phyloP scores from a whole-genome alignment of 2,113 vertebrate species.

The Oncorhynchus nerka region DNA sequence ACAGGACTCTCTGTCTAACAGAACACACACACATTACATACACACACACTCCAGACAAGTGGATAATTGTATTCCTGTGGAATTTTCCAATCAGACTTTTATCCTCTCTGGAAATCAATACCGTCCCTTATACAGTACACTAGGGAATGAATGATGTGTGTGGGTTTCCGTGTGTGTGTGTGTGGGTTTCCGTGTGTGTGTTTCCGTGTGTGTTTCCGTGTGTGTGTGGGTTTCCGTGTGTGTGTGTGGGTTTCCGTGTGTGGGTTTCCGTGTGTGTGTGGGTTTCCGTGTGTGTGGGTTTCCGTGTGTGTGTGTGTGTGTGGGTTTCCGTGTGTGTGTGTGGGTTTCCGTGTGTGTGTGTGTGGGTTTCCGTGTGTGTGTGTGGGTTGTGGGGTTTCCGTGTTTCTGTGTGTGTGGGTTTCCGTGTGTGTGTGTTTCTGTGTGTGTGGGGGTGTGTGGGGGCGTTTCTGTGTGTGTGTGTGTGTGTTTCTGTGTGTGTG shows the following conservation, averaged over 20 bases:
- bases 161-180: constrained; percentile 1
- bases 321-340: neutral
- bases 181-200: constrained; percentile 5
- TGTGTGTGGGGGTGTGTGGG: too few species aligned
- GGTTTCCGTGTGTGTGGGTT: neutral
- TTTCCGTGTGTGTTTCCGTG: too few species aligned
- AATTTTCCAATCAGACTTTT: constrained; percentile 58
- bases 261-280: neutral
- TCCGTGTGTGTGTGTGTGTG: constrained; percentile 2
- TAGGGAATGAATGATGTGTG: constrained; percentile 31
- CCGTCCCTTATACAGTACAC: constrained; percentile 57
- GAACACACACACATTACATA: constrained; percentile 19
- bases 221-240: constrained; percentile 22
- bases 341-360: constrained; percentile 10
- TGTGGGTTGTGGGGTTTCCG: constrained; percentile 1
- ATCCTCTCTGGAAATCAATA: constrained; percentile 56
- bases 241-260: neutral
- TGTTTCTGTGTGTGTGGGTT: neutral
- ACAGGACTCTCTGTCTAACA: constrained; percentile 52
- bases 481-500: too few species aligned
- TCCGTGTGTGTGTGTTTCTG: neutral
- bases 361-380: too few species aligned
- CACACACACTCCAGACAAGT: constrained; percentile 45
- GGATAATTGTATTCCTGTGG: constrained; percentile 58
- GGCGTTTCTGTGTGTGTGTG: too few species aligned